Conservation (phyloP, 1,140 invertebrate genomes). For the Pinna nobilis region DNA sequence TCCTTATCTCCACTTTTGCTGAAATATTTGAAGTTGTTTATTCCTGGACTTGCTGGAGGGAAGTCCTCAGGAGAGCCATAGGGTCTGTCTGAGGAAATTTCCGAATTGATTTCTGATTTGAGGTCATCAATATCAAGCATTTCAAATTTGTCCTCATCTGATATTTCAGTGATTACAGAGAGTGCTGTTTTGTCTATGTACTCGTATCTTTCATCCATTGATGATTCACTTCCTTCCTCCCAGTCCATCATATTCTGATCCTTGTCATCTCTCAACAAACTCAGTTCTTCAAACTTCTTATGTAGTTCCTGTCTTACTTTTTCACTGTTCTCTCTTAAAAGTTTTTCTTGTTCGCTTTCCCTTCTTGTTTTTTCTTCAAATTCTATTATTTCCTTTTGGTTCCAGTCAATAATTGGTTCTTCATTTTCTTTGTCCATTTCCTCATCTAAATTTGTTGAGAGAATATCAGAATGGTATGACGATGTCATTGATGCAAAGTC, state of each 20-base stretch:
- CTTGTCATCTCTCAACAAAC: constrained; percentile 67
- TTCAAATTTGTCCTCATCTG: constrained; percentile 70
- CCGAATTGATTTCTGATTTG: constrained; percentile 57
- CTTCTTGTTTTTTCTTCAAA: constrained; percentile 28
- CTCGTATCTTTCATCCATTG: constrained; percentile 66
- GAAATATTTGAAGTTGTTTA: constrained; percentile 70
- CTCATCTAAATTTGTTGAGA: constrained; percentile 73
- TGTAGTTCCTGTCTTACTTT: constrained; percentile 12
- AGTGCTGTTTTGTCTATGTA: constrained; percentile 67
- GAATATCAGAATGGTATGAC: constrained; percentile 74
- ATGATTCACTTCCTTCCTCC: constrained; percentile 56
- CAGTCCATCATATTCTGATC: constrained; percentile 46
- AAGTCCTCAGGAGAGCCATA: constrained; percentile 61
- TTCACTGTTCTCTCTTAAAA: constrained; percentile 78
- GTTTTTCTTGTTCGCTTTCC: constrained; percentile 69
- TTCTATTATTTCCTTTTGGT: constrained; percentile 73
- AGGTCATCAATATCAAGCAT: constrained; percentile 69
- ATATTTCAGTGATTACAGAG: constrained; percentile 69
- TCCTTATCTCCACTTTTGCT: constrained; percentile 71
- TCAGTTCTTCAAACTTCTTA: constrained; percentile 13
- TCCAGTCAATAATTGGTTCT: constrained; percentile 41
- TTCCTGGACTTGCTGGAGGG: constrained; percentile 59
- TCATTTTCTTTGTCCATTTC: constrained; percentile 79
- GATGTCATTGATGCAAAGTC: constrained; percentile 73
- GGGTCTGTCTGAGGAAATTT: constrained; percentile 51